A percentile compares a stretch with the other conserved stretches of the same genome.
phyloP scores from a whole-genome alignment of 2,888 invertebrate species.

The Drosophila mayaguana region DNA sequence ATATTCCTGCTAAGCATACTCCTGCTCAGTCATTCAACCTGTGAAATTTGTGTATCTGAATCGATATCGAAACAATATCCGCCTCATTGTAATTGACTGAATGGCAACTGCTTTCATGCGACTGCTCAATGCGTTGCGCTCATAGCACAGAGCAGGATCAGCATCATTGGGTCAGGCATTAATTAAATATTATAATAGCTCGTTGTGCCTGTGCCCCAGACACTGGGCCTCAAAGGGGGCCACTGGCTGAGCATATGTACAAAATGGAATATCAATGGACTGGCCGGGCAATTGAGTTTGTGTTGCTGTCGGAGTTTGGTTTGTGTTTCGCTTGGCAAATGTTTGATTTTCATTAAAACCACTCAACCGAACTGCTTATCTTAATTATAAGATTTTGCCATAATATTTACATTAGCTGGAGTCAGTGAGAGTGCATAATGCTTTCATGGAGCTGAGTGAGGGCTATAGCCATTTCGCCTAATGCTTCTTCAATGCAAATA shows the following conservation, averaged over 20 bases:
- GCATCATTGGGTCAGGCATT: slow-evolving; percentile 35
- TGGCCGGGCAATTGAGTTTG: slow-evolving; percentile 9
- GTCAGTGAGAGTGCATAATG: slow-evolving; percentile 50
- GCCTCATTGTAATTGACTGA: neutral
- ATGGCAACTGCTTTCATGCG: neutral
- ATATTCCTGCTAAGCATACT: no score
- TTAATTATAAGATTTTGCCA: slow-evolving; percentile 77
- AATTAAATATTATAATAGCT: slow-evolving; percentile 56
- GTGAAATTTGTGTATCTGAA: neutral
- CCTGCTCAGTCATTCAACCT: neutral
- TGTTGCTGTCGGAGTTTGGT: slow-evolving; percentile 1
- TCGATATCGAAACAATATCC: neutral
- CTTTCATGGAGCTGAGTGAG: slow-evolving; percentile 3
- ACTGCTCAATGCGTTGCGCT: neutral
- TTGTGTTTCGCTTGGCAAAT: slow-evolving; percentile 35
- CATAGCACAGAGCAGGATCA: slow-evolving; percentile 5
- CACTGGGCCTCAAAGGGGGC: neutral
- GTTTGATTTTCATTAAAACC: slow-evolving; percentile 76
- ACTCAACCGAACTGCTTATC: slow-evolving; percentile 68
- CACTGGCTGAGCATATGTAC: neutral
- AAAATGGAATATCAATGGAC: slow-evolving; percentile 18
- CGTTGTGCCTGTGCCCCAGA: slow-evolving; percentile 1
- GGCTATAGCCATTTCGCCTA: slow-evolving; percentile 19
- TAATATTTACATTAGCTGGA: slow-evolving; percentile 67
- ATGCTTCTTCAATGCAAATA: slow-evolving; percentile 47